Evolutionary conservation across 2,113 vertebrate species (phyloP).

Genomic region (Brachirus orientalis): DNA sequence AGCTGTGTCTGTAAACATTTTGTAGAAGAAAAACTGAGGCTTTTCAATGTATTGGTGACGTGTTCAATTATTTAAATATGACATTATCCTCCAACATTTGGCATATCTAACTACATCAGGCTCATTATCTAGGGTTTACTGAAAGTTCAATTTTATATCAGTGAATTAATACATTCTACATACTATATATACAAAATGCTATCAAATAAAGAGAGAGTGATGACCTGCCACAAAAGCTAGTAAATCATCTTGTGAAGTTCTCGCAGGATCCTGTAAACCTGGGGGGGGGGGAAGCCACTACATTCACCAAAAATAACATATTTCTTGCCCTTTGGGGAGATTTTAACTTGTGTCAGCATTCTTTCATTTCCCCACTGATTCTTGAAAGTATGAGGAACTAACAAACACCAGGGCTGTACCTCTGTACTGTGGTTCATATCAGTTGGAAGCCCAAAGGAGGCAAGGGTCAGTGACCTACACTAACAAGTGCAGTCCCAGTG

Average conservation of each 20-base stretch:
- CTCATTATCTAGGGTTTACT: too few species aligned
- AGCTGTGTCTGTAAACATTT: too few species aligned
- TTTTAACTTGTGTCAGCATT: constrained; percentile 16
- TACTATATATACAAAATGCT: too few species aligned
- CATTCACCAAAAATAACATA: not conserved
- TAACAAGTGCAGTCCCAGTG: constrained; percentile 46
- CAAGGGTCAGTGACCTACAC: constrained; percentile 50
- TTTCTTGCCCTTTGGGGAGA: not conserved
- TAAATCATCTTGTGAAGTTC: too few species aligned
- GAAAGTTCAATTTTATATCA: too few species aligned
- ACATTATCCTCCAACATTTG: too few species aligned
- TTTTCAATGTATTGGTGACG: too few species aligned
- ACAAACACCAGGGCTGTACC: constrained; percentile 32
- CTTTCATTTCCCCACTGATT: constrained; percentile 29
- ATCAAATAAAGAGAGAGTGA: too few species aligned
- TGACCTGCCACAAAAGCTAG: too few species aligned
- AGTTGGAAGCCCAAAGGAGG: constrained; percentile 45
- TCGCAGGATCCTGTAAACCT: not conserved
- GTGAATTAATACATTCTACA: not conserved
- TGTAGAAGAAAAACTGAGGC: too few species aligned
- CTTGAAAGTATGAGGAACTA: constrained; percentile 33
- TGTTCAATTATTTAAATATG: too few species aligned
- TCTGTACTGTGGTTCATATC: constrained; percentile 30
- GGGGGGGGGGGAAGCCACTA: constrained; percentile 4
- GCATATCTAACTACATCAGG: too few species aligned